A percentile compares a stretch with the other conserved stretches of the same genome.
These are phyloP conservation scores for Hesperia comma DNA, from an alignment of 2,888 invertebrate genomes.

Conservation along the genomic window DNA sequence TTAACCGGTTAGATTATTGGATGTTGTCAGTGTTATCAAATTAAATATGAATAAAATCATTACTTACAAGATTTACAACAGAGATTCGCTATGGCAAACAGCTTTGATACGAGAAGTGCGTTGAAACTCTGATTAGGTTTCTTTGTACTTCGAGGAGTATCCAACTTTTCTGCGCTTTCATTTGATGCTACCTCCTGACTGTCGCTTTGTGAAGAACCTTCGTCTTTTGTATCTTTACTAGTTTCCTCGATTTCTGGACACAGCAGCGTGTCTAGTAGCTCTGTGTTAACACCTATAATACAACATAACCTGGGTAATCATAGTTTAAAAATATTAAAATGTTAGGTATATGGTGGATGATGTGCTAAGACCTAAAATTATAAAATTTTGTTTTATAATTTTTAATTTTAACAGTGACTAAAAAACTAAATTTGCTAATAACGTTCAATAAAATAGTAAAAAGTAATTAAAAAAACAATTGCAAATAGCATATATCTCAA, in stretches of 20 bases:
- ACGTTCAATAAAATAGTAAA: no score
- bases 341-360: no score
- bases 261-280: constrained; percentile 90
- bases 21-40: no score
- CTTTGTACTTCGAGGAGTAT: constrained; percentile 52
- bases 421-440: no score
- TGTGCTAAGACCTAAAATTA: no score
- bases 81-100: constrained; percentile 91
- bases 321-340: not conserved
- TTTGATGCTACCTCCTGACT: constrained; percentile 45
- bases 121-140: constrained; percentile 88
- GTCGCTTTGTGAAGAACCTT: constrained; percentile 31
- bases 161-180: constrained; percentile 54
- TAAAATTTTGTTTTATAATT: no score
- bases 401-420: no score
- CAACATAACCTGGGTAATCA: not conserved
- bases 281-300: constrained; percentile 90
- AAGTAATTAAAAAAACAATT: no score
- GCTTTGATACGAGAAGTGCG: constrained; percentile 90
- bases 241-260: constrained; percentile 81
- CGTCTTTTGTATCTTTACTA: constrained; percentile 41
- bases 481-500: no score
- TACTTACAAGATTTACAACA: constrained; percentile 93
- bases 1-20: no score
- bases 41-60: not conserved